phyloP scores from a whole-genome alignment of 2,888 invertebrate species.

The Notocelia uddmanniana region DNA sequence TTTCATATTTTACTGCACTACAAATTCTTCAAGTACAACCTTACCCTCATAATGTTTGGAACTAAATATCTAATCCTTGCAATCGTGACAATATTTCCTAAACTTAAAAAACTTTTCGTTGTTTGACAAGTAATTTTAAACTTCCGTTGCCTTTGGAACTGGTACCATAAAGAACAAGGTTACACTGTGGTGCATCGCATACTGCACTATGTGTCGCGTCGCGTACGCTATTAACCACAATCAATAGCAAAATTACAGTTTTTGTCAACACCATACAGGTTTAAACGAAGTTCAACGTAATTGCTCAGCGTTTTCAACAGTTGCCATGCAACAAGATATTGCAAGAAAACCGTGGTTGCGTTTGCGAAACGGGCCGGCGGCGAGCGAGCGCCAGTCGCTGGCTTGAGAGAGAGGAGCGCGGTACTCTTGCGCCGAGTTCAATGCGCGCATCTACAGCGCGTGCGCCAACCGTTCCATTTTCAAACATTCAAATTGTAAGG shows the following conservation, averaged over 20 bases:
- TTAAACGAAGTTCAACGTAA: slow-evolving; percentile 36
- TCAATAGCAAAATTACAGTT: slow-evolving; percentile 43
- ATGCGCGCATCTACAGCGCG: slow-evolving; percentile 48
- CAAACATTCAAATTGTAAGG: slow-evolving; percentile 36
- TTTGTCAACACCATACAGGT: slow-evolving; percentile 44
- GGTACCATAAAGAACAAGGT: slow-evolving; percentile 20
- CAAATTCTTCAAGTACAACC: background rate
- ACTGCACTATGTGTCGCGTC: slow-evolving; percentile 35
- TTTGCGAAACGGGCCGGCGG: slow-evolving; percentile 76
- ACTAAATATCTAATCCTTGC: background rate
- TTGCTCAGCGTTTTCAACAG: slow-evolving; percentile 65
- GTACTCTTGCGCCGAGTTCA: slow-evolving; percentile 57
- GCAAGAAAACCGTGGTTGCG: slow-evolving; percentile 74
- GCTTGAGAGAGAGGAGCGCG: slow-evolving; percentile 74
- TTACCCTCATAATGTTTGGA: background rate
- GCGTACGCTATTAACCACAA: slow-evolving; percentile 38
- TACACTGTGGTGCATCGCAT: slow-evolving; percentile 31
- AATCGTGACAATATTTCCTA: slow-evolving; percentile 5
- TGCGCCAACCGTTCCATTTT: slow-evolving; percentile 50
- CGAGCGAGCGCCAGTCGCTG: slow-evolving; percentile 74
- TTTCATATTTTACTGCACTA: background rate
- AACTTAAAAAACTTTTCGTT: slow-evolving; percentile 14
- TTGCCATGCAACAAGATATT: slow-evolving; percentile 83
- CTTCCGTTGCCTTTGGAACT: slow-evolving; percentile 19
- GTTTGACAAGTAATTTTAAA: slow-evolving; percentile 22